These are phyloP conservation scores for Podargus strigoides DNA, from an alignment of 2,797 vertebrate species.

Conservation along the genomic window DNA sequence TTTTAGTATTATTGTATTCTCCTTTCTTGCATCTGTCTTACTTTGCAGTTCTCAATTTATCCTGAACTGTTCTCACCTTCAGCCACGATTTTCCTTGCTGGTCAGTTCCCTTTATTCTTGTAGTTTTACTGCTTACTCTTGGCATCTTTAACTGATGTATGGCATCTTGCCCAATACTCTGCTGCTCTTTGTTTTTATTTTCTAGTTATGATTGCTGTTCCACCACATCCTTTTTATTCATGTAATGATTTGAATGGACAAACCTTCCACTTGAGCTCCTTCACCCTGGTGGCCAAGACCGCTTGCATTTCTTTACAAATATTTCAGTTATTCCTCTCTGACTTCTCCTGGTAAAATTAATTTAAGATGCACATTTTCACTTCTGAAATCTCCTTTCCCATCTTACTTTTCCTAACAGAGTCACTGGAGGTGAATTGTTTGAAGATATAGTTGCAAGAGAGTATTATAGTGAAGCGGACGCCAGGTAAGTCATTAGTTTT, in stretches of 20 bases:
- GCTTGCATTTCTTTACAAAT: not conserved
- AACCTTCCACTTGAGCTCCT: not conserved
- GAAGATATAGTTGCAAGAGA: conserved; percentile 98
- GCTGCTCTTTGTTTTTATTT: not conserved
- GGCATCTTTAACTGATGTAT: not conserved
- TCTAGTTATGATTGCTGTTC: not conserved
- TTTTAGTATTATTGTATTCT: not conserved
- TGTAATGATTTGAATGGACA: not conserved
- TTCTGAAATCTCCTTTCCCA: not conserved
- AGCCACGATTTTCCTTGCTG: not conserved
- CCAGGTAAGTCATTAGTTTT: conserved; percentile 85
- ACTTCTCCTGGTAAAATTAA: not conserved
- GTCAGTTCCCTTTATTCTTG: not conserved
- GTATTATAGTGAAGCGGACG: conserved; percentile 98
- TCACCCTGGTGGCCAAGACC: not conserved
- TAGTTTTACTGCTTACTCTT: not conserved
- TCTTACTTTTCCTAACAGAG: conserved; percentile 76
- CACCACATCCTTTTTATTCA: not conserved
- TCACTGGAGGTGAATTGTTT: conserved; percentile 95
- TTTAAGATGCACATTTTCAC: not conserved
- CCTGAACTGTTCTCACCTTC: not conserved
- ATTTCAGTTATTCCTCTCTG: not conserved
- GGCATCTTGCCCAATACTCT: not conserved
- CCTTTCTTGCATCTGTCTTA: not conserved
- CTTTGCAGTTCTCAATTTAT: not conserved